Evolutionary conservation across 2,113 vertebrate species (phyloP), one percentile per base, ranked within the genome.

Genomic region (Uropsilus gracilis): DNA sequence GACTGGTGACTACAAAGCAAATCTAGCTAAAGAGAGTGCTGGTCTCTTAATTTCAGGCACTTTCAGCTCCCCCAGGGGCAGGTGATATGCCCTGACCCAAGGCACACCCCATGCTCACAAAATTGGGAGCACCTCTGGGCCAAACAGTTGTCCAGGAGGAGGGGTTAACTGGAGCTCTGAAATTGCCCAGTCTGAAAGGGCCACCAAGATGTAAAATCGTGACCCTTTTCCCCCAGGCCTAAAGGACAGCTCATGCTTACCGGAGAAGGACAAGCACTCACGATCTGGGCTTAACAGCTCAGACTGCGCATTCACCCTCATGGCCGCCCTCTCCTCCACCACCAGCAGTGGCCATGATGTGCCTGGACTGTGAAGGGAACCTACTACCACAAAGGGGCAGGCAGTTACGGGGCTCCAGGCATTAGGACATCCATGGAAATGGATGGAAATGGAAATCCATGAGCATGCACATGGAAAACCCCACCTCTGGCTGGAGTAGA

Each of bases 81-180:
- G 55, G 46, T 6, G 30, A 68, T 34, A 26, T 1, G 72, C 20
- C 37, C 53, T 68, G 66, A 10, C 17, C 57, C 59, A 66, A 80
- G 48, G 64, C 20, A 78, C 24, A 85, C 63, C 17, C 76, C 8
- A 7, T 84, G 83, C 64, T 84, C 84, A 94, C 55, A 77, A 46
- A 92, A 66, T 32, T 28, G 14, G 55, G 50, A 59, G 53, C 28
- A 73, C 34, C 84, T 77, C 68, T 83, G 66, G 66, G 48, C 72
- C 89, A 82, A 34, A 39, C 0, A 6, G n/a, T 26, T 75, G 28
- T 26, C 50, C 89, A 88, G 26, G 69, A 28, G 44, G 14, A 81
- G 86, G 11, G 48, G 8, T 28, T 10, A 82, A 17, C 46, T 24
- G 44, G 16, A 69, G 44, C 22, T 53, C 83, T 69, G n/a, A 55